Evolutionary conservation across 2,888 invertebrate genomes (phyloP).

Genomic region (Falcaria lacertinaria): DNA sequence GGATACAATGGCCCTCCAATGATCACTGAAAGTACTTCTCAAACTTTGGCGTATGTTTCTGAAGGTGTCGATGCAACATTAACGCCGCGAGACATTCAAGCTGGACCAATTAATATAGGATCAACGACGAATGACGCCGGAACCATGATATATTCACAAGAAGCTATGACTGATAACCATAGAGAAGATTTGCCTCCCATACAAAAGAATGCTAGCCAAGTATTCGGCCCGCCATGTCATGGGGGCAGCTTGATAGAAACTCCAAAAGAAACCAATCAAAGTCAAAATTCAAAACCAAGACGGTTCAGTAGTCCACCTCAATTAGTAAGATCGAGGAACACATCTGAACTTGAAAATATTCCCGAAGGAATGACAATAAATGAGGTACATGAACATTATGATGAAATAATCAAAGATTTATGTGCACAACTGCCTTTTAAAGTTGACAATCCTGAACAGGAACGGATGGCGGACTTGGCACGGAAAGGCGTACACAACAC

Average conservation of each 20-base stretch:
- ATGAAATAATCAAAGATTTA: conserved; percentile 32
- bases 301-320: not conserved
- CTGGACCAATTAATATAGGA: not conserved
- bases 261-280: not conserved
- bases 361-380: conserved; percentile 10
- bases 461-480: conserved; percentile 25
- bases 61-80: not conserved
- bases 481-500: conserved; percentile 35
- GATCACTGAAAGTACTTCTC: not conserved
- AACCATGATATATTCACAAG: not conserved
- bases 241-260: not conserved
- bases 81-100: not conserved
- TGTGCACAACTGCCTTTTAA: conserved; percentile 37
- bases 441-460: conserved; percentile 19
- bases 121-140: not conserved
- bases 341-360: not conserved
- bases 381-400: conserved; percentile 26
- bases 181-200: not conserved
- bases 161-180: not conserved
- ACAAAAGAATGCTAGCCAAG: conserved; percentile 4
- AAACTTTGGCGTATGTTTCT: not conserved
- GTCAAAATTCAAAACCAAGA: not conserved
- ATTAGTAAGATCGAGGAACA: not conserved
- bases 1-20: not conserved
- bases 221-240: not conserved